Evolutionary conservation across 2,888 invertebrate genomes (phyloP).

Genomic region (Pammene fasciana): DNA sequence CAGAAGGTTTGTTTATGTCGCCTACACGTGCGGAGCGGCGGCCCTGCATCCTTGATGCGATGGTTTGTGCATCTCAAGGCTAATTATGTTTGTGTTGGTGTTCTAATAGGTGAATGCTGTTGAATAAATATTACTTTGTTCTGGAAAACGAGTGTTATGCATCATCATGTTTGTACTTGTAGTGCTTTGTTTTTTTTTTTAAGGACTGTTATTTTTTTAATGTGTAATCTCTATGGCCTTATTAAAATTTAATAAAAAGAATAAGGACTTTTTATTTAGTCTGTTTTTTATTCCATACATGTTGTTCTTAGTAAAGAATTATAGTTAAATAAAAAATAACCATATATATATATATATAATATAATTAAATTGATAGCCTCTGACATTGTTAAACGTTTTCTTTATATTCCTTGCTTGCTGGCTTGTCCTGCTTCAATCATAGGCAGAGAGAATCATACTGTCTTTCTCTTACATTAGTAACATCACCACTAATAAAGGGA

Average conservation of each 20-base stretch:
- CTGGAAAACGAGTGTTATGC: not conserved
- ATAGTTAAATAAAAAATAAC: too few relatives aligned
- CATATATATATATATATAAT: too few relatives aligned
- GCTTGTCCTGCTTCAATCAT: too few relatives aligned
- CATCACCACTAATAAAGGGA: too few relatives aligned
- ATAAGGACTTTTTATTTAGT: too few relatives aligned
- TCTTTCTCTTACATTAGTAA: too few relatives aligned
- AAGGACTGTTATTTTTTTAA: not conserved
- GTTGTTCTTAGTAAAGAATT: too few relatives aligned
- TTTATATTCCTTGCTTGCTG: too few relatives aligned
- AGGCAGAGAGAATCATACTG: too few relatives aligned
- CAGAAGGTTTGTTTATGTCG: slow-evolving; percentile 67
- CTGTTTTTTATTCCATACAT: too few relatives aligned
- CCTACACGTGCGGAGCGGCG: slow-evolving; percentile 53
- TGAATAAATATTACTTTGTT: slow-evolving; percentile 32
- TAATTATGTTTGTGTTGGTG: slow-evolving; percentile 37
- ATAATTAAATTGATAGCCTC: too few relatives aligned
- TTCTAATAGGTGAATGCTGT: slow-evolving; percentile 34
- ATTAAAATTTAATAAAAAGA: not conserved
- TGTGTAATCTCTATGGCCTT: not conserved
- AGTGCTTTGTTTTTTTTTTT: not conserved
- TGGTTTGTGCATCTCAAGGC: slow-evolving; percentile 44
- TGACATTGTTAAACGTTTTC: too few relatives aligned
- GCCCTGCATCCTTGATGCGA: slow-evolving; percentile 51
- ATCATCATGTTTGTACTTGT: not conserved